Conservation (phyloP, 2,888 invertebrate species). For the Polyommatus icarus region DNA sequence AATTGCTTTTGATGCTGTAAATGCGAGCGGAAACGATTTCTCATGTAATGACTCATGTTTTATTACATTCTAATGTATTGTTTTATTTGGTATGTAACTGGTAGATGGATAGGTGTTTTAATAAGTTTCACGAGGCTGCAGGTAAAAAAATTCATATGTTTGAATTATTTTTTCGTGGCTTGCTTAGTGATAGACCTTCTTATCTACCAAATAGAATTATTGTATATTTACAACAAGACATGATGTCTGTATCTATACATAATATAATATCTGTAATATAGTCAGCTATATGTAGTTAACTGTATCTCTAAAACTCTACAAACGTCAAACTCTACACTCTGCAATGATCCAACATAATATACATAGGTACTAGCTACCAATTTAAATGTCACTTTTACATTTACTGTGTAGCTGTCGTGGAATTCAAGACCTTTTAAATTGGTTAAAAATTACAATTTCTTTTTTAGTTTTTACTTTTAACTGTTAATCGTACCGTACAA, state of each 20-base stretch:
- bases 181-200: too few relatives aligned
- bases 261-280: background rate
- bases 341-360: background rate
- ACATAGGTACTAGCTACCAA: background rate
- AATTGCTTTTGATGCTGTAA: slow-evolving; percentile 13
- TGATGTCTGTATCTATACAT: too few relatives aligned
- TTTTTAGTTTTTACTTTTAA: background rate
- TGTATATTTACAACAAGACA: background rate
- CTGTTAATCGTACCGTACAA: background rate
- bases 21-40: background rate
- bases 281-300: too few relatives aligned
- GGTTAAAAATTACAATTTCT: background rate
- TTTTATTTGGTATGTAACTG: too few relatives aligned
- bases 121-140: too few relatives aligned
- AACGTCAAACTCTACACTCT: background rate
- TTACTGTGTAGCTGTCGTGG: background rate
- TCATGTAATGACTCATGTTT: background rate
- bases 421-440: too few relatives aligned
- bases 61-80: too few relatives aligned
- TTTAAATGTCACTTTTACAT: background rate
- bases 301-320: background rate
- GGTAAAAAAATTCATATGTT: too few relatives aligned
- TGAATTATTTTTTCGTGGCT: too few relatives aligned
- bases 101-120: too few relatives aligned
- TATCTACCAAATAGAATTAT: too few relatives aligned